These are phyloP conservation scores for Anguilla rostrata DNA, from an alignment of 2,113 vertebrate genomes.

Conservation along the genomic window DNA sequence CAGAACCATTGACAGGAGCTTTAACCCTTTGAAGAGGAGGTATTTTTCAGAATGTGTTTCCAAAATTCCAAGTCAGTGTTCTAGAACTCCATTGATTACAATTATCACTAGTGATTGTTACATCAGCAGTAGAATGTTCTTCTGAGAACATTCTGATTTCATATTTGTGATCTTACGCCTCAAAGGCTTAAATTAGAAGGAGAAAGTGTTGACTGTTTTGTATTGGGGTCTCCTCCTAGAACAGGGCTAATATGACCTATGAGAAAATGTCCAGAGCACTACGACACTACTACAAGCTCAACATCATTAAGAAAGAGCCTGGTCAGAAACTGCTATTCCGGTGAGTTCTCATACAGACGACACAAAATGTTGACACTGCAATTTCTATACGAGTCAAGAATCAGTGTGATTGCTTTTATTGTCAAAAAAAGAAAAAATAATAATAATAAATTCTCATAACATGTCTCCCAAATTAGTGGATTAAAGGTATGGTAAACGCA, in stretches of 20 bases:
- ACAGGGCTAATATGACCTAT: slow-evolving; percentile 87
- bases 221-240: slow-evolving; percentile 61
- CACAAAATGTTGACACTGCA: background rate
- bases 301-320: slow-evolving; percentile 87
- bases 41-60: too few relatives aligned
- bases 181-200: background rate
- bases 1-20: too few relatives aligned
- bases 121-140: too few relatives aligned
- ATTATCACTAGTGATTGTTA: too few relatives aligned
- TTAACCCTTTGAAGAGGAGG: too few relatives aligned
- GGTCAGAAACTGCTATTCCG: slow-evolving; percentile 89
- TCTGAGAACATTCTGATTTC: too few relatives aligned
- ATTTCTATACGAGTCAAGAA: background rate
- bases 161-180: too few relatives aligned
- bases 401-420: too few relatives aligned
- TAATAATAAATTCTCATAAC: too few relatives aligned
- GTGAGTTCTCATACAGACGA: slow-evolving; percentile 53
- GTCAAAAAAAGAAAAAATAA: too few relatives aligned
- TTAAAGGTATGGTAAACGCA: background rate
- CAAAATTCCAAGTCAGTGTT: too few relatives aligned
- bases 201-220: background rate
- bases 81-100: too few relatives aligned
- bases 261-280: slow-evolving; percentile 91
- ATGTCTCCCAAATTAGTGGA: background rate
- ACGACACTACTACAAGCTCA: slow-evolving; percentile 92